Evolutionary conservation across 2,797 vertebrate species (phyloP).

Genomic region (Malurus leucopterus): DNA sequence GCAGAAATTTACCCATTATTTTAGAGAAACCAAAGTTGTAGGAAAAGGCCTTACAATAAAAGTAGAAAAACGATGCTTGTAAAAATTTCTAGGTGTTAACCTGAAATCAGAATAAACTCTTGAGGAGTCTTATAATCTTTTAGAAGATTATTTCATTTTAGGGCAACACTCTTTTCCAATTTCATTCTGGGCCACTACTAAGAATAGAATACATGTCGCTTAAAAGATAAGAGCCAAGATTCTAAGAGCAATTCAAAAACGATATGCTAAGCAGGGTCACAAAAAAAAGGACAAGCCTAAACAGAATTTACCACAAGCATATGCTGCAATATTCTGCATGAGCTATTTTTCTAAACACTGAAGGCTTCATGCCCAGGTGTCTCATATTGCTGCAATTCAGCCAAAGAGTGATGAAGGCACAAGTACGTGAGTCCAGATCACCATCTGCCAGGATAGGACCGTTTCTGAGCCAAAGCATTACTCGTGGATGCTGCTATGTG

Average conservation of each 20-base stretch:
- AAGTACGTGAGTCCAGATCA: background rate
- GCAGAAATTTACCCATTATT: background rate
- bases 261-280: background rate
- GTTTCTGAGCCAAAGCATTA: constrained; percentile 31
- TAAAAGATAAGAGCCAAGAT: background rate
- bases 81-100: background rate
- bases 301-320: background rate
- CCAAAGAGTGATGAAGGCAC: constrained; percentile 46
- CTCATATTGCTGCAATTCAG: constrained; percentile 31
- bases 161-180: background rate
- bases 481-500: constrained; percentile 29
- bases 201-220: background rate
- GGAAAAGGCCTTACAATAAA: background rate
- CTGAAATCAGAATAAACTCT: background rate
- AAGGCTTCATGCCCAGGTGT: constrained; percentile 44
- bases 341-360: constrained; percentile 11
- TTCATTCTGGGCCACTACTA: background rate
- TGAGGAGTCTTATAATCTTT: background rate
- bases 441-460: constrained; percentile 2
- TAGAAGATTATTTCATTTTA: background rate
- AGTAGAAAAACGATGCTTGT: background rate
- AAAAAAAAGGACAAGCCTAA: background rate
- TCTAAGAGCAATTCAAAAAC: background rate
- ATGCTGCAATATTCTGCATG: background rate
- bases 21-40: background rate